Evolutionary conservation across 2,888 invertebrate species (phyloP), one percentile per base, ranked within the genome.

Genomic region (Coecobrya sp.): DNA sequence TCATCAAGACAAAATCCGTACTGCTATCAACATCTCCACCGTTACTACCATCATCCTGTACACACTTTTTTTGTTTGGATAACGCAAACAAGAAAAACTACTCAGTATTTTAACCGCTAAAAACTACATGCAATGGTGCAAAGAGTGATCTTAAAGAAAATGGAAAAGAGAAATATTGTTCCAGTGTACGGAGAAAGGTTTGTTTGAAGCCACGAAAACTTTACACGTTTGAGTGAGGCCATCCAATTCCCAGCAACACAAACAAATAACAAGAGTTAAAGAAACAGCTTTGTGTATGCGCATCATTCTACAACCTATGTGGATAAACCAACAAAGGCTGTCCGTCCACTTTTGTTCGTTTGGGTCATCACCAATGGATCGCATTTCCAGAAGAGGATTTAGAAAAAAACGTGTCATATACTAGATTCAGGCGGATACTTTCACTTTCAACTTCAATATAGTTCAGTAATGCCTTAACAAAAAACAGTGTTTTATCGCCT

Each of bases 331-430:
- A 19, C 8, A n/a, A 68, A 68, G 2, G 68, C 36, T 68, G 36
- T n/a, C n/a, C 68, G 16, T n/a, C n/a, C 68, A 36, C 4, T 68
- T 16, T 68, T n/a, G 4, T 16, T 19, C 8, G 36, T 68, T 4
- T 68, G 36, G 68, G 68, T 68, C 16, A 36, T 68, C 68, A 68
- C 36, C 30, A 68, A 27, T 65, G 36, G 68, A 68, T 5, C 36
- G 27, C 27, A 68, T 25, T 68, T 25, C 11, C 68, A 27, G 16
- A 68, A 27, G 27, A 27, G 11, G 19, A 27, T 25, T 68, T 27
- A 3, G 13, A 68, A 27, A n/a, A 68, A 19, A 27, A 68, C 1
- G 59, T 22, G 1, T n/a, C 19, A 7, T 19, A 1, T 19, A 5
- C 22, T 79, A 25, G 22, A 22, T 59, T n/a, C 59, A 19, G 5